Evolutionary conservation across 2,888 invertebrate genomes (phyloP), one percentile per base, ranked within the genome.

Genomic region (Cylindroiulus punctatus): DNA sequence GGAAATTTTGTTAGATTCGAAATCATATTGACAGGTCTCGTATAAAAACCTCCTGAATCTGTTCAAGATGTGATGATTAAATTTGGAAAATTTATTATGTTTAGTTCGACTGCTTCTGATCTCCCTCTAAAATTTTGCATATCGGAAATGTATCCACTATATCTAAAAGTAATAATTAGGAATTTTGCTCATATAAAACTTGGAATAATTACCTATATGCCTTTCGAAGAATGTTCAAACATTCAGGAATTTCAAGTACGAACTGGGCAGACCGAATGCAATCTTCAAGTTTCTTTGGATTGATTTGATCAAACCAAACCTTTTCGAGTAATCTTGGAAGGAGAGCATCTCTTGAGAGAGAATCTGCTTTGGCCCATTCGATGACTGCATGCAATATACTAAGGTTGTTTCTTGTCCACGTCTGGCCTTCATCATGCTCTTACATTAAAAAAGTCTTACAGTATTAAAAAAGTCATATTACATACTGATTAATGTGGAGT

Each of bases 231-330:
- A 81, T 36, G 30, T 81, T 26, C 30, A 81, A 30, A 36, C 81
- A 81, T 32, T 81, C 81, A 19, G 81, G 81, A 81, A 81, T 81
- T 26, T 81, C 81, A 1, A 81, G 81, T 22, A 81, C 19, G 17
- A 81, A 81, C 36, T 81, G 14, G 1, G 30, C 36, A 30, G 36
- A 32, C 14, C 17, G 30, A 17, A 81, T 26, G 17, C 14, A 17
- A 26, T 32, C 81, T 81, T 30, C 81, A 81, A 81, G 30, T 19
- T 81, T 30, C 36, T 81, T 36, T 17, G 81, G 81, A 12, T 81
- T 1, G 1, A 81, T 17, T 30, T 81, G 12, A n/a, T 32, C 32
- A 81, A 81, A 81, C 81, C 32, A 81, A 81, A 81, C 36, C 30
- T 81, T 81, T 4, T 22, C 81, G 1, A 81, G 36, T 19, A 81